Conservation (phyloP, 1,140 invertebrate genomes). For the Trachymyrmex cornetzi region DNA sequence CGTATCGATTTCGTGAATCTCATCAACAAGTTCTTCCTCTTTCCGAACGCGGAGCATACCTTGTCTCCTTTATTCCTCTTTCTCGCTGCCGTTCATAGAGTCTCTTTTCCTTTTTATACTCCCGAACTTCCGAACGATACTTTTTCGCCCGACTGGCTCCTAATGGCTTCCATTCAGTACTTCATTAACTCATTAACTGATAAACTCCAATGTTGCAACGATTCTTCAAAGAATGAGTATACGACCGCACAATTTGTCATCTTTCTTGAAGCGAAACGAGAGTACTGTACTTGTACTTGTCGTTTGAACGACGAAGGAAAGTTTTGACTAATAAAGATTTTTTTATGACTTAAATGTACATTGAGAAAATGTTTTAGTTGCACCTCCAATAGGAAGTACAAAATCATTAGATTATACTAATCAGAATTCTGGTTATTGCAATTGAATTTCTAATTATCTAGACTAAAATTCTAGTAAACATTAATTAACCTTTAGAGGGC, state of each 20-base stretch:
- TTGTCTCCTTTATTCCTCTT: background rate
- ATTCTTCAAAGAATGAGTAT: background rate
- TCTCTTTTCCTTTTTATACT: background rate
- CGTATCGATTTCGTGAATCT: slow-evolving; percentile 41
- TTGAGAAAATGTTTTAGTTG: too few relatives aligned
- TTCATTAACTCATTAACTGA: slow-evolving; percentile 56
- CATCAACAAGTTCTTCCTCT: slow-evolving; percentile 42
- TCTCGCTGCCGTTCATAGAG: background rate
- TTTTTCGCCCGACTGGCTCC: slow-evolving; percentile 22
- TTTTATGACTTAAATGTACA: background rate
- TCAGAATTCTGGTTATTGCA: too few relatives aligned
- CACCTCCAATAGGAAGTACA: too few relatives aligned
- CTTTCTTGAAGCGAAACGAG: slow-evolving; percentile 26
- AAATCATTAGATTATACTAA: too few relatives aligned
- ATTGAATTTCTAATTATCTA: too few relatives aligned
- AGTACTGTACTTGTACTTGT: background rate
- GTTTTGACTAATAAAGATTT: background rate
- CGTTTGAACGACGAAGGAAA: background rate
- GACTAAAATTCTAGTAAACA: too few relatives aligned
- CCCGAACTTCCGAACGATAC: slow-evolving; percentile 45
- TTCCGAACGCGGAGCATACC: background rate
- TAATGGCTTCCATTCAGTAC: slow-evolving; percentile 19
- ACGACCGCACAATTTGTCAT: slow-evolving; percentile 27
- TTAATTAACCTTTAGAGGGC: too few relatives aligned
- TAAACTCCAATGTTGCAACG: slow-evolving; percentile 15